Percentiles rank a stretch among this genome's conserved stretches.
These are phyloP conservation scores for Dasyornis broadbenti DNA, from an alignment of 2,113 vertebrate genomes.

Conservation along the genomic window DNA sequence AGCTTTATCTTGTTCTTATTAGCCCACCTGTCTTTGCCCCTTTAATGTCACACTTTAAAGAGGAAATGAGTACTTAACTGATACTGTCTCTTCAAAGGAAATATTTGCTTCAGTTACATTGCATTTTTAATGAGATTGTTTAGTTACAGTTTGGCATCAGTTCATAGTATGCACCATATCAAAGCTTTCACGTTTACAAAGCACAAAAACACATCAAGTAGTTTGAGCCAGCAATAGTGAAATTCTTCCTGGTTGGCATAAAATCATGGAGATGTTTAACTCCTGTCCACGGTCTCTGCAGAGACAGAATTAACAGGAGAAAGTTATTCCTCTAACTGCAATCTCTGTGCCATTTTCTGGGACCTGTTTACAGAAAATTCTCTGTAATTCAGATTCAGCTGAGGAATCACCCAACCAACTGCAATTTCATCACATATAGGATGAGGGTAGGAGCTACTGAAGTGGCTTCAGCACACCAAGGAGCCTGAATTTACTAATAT, in stretches of 20 bases:
- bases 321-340: not conserved
- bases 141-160: conserved; percentile 43
- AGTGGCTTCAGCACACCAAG: not conserved
- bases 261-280: not conserved
- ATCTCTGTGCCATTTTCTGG: not conserved
- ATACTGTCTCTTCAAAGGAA: conserved; percentile 61
- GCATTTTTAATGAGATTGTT: conserved; percentile 50
- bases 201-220: not conserved
- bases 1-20: conserved; percentile 55
- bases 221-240: not conserved
- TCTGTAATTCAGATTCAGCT: not conserved
- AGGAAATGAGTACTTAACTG: conserved; percentile 58
- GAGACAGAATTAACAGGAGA: not conserved
- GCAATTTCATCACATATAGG: not conserved
- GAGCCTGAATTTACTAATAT: not conserved
- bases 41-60: conserved; percentile 54
- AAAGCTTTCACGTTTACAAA: conserved; percentile 37
- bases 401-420: not conserved
- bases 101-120: conserved; percentile 57
- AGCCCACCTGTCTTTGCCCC: conserved; percentile 48
- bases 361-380: not conserved
- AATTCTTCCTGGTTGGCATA: conserved; percentile 24
- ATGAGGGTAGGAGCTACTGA: not conserved
- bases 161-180: conserved; percentile 24
- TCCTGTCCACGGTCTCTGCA: not conserved